A percentile compares a stretch with the other conserved stretches of the same genome.
phyloP scores from a whole-genome alignment of 2,797 vertebrate species.

The Chrosomus eos region DNA sequence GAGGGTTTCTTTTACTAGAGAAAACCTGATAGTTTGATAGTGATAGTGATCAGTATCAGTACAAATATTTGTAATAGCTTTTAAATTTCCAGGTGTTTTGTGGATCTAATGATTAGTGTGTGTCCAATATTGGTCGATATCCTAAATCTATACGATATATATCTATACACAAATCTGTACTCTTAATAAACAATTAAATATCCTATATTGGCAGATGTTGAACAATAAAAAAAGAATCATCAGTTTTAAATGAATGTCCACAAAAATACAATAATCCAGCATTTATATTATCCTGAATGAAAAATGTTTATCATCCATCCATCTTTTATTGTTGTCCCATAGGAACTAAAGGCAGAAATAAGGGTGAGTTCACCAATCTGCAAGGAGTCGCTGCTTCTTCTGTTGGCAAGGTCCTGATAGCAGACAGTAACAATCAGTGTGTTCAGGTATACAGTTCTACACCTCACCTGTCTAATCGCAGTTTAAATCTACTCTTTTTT shows the following conservation, averaged over 20 bases:
- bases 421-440: constrained; percentile 99
- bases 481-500: not conserved
- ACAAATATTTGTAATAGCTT: not conserved
- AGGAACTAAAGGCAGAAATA: constrained; percentile 99
- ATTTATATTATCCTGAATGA: not conserved
- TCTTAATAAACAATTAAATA: not conserved
- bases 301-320: not conserved
- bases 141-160: not conserved
- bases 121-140: not conserved
- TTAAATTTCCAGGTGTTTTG: not conserved
- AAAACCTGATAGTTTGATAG: not conserved
- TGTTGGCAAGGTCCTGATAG: constrained; percentile 92
- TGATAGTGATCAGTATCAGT: no score
- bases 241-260: not conserved
- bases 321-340: constrained; percentile 42
- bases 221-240: not conserved
- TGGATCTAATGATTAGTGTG: not conserved
- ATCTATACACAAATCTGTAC: not conserved
- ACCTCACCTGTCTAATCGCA: not conserved
- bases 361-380: constrained; percentile 98
- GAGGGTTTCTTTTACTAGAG: not conserved
- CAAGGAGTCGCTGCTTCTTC: constrained; percentile 94
- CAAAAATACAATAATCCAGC: not conserved
- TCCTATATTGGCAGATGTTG: not conserved
- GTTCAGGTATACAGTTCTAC: constrained; percentile 84